phyloP scores from a whole-genome alignment of 2,888 invertebrate species.

The Torymus texanus region DNA sequence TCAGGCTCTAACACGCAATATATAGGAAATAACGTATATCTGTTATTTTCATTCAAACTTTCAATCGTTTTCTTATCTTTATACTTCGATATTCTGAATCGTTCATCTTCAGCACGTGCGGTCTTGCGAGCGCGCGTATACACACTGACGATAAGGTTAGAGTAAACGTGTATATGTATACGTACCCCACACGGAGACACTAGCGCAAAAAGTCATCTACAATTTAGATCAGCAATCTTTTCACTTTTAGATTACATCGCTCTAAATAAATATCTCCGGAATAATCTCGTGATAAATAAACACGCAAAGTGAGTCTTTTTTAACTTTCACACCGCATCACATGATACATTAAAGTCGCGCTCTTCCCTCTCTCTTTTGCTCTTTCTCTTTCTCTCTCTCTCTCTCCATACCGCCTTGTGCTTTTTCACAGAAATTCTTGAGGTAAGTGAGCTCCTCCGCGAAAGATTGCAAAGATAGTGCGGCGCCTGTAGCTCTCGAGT shows the following conservation, averaged over 20 bases:
- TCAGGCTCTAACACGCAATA: conserved; percentile 2
- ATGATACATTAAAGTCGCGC: no score
- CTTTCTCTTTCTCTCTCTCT: no score
- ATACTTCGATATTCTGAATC: neutral
- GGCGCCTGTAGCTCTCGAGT: no score
- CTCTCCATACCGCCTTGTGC: neutral
- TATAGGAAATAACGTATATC: conserved; percentile 4
- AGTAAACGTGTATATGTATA: no score
- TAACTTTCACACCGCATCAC: neutral
- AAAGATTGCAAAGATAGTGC: no score
- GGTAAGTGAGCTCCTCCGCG: neutral
- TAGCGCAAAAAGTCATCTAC: conserved; percentile 17
- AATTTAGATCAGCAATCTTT: conserved; percentile 21
- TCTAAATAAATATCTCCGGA: conserved; percentile 18
- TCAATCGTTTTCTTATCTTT: conserved; percentile 20
- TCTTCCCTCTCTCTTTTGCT: no score
- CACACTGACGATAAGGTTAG: conserved; percentile 9
- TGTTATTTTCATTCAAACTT: conserved; percentile 19
- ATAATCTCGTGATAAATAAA: neutral
- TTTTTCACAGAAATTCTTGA: conserved; percentile 30
- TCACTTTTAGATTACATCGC: conserved; percentile 16
- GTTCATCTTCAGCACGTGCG: conserved; percentile 26
- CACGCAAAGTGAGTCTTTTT: conserved; percentile 4
- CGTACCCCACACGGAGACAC: no score
- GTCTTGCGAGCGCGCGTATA: no score